These are phyloP conservation scores for Megatriorchis doriae DNA, from an alignment of 2,113 vertebrate genomes.

Conservation along the genomic window DNA sequence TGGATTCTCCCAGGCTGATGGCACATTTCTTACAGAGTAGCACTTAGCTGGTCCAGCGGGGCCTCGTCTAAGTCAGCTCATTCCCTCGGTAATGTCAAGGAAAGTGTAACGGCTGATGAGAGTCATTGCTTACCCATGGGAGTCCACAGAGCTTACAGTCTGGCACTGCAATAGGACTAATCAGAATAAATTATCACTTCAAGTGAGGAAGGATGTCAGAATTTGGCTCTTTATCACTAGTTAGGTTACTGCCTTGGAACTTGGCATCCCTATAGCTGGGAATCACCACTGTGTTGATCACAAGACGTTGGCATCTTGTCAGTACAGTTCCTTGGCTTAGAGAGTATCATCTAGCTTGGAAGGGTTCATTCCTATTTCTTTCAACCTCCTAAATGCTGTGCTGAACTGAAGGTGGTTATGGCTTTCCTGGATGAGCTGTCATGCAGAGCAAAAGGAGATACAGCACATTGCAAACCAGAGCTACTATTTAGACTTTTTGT, in stretches of 20 bases:
- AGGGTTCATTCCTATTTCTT: background rate
- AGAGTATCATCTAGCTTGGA: background rate
- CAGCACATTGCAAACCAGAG: background rate
- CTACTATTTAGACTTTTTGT: background rate
- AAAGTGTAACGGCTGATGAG: background rate
- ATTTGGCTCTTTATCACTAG: background rate
- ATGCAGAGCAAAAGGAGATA: background rate
- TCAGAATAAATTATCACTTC: background rate
- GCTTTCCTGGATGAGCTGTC: background rate
- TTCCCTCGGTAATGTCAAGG: rapidly evolving
- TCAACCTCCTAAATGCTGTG: background rate
- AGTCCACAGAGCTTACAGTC: background rate
- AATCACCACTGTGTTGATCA: background rate
- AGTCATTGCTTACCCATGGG: background rate
- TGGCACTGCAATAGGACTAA: background rate
- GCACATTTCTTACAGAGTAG: background rate
- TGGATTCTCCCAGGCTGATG: background rate
- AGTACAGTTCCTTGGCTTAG: background rate
- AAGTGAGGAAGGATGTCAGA: background rate
- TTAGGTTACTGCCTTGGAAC: background rate
- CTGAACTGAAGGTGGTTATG: background rate
- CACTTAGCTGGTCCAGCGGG: background rate
- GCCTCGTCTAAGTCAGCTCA: background rate
- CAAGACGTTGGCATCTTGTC: background rate
- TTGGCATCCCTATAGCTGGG: background rate